These are phyloP conservation scores for Globodera rostochiensis DNA, from an alignment of 1,140 invertebrate genomes.

Conservation along the genomic window DNA sequence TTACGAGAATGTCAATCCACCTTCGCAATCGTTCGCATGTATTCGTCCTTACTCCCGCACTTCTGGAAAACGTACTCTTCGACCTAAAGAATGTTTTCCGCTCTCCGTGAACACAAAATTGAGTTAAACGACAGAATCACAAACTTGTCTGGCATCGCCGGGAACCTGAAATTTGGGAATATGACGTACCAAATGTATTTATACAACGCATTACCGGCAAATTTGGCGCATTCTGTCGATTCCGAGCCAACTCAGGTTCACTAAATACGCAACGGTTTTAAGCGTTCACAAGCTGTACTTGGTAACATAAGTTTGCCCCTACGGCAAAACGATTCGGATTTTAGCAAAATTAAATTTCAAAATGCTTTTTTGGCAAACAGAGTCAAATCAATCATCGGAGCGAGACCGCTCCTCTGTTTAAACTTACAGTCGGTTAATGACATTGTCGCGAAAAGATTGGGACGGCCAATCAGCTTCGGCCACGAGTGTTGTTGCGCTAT, in stretches of 20 bases:
- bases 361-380: background rate
- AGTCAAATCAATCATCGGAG: background rate
- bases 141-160: conserved; percentile 61
- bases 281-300: too few relatives aligned
- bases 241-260: conserved; percentile 63
- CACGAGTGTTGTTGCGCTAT: background rate
- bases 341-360: background rate
- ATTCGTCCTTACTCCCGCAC: conserved; percentile 63
- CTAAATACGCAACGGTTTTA: conserved; percentile 38
- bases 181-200: background rate
- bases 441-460: conserved; percentile 63
- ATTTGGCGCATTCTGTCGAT: conserved; percentile 65
- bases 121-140: background rate
- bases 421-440: conserved; percentile 63
- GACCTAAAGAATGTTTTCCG: background rate
- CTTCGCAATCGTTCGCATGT: conserved; percentile 65
- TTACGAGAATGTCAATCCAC: conserved; percentile 25
- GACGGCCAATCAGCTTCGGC: conserved; percentile 64
- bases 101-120: background rate
- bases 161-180: conserved; percentile 47
- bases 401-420: too few relatives aligned
- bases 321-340: too few relatives aligned
- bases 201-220: conserved; percentile 24
- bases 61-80: conserved; percentile 66
- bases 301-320: too few relatives aligned